Base-by-base conservation (phyloP, 2,888 invertebrate species). In the Harpagoxenus sublaevis region DNA sequence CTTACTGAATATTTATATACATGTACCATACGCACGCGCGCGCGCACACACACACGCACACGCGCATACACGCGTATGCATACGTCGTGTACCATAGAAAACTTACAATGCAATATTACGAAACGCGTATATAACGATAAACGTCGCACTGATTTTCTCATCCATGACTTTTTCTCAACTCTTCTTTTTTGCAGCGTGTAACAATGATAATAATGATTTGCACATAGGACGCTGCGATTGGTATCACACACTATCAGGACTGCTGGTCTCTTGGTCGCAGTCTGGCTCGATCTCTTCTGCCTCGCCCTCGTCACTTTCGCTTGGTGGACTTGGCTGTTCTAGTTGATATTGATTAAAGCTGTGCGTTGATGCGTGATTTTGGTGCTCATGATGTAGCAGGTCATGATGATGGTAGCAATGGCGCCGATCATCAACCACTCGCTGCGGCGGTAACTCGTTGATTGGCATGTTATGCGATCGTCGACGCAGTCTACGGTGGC, bases 401-500 rank as follows among this genome's bases (percentile, higher is more conserved):
- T 91, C 92, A 66, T 92, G 91, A 53, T 93, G 93, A 83, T 93
- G 93, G 75, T 93, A 92, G 73, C 93, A 92, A 73, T 92, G 92
- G 75, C 92, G 93, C 12, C 92, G 91, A 77, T 94, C 94, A 79
- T 94, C 94, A 35, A 71, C 8, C 35, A 94, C 91, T 28, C 92
- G 93, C 81, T 93, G 92, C 82, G 92, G 92, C 8, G 68, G 18
- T 66, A 94, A 83, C n/a, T 92, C 93, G 86, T 94, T 91, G 66
- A 93, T 92, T 82, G 92, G 92, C 0, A 93, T 89, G 87, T 93
- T 92, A 45, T 90, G 92, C 8, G 90, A 91, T 45, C 93, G 94
- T 74, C 92, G 91, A 84, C 93, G 94, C 78, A 95, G 91, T 84
- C 94, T 95, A 83, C 96, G 95, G 92, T 97, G 96, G 92, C 96